Percentiles rank a stretch among this genome's conserved stretches.
phyloP scores from a whole-genome alignment of 2,797 vertebrate genomes.

The Nyctalus aviator region DNA sequence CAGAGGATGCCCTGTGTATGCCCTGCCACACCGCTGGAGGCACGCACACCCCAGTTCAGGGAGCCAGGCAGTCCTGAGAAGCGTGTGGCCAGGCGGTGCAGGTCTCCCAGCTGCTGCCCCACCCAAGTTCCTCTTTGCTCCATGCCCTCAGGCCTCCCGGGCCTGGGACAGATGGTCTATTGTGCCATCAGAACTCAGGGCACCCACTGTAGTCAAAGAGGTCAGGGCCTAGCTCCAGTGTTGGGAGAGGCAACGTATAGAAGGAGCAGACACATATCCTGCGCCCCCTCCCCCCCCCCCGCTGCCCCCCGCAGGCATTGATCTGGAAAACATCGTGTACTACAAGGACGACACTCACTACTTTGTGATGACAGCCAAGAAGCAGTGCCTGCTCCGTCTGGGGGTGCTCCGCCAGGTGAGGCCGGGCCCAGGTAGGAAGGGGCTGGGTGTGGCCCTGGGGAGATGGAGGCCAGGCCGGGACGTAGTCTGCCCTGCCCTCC shows the following conservation, averaged over 20 bases:
- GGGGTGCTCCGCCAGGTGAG: conserved; percentile 95
- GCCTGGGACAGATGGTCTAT: conserved; percentile 5
- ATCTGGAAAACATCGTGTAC: conserved; percentile 98
- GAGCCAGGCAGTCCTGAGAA: neutral
- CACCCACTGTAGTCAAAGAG: neutral
- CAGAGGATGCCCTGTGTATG: neutral
- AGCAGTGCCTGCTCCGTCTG: conserved; percentile 93
- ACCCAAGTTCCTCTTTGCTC: neutral
- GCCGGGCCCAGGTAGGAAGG: rapidly evolving
- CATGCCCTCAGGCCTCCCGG: neutral
- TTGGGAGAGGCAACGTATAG: neutral
- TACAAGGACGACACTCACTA: conserved; percentile 99
- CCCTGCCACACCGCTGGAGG: neutral
- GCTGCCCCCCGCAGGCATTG: conserved; percentile 91
- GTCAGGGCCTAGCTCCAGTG: neutral
- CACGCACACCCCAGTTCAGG: neutral
- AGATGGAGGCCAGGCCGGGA: neutral
- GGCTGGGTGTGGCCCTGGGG: neutral
- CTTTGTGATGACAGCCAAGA: conserved; percentile 99
- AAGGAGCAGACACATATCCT: neutral
- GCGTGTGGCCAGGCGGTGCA: neutral
- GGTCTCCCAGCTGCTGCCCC: conserved; percentile 14
- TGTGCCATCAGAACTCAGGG: neutral
- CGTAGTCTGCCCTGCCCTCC: neutral
- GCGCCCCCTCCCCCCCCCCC: neutral